Conservation (phyloP, 2,113 vertebrate species). For the Poeciliopsis occidentalis region DNA sequence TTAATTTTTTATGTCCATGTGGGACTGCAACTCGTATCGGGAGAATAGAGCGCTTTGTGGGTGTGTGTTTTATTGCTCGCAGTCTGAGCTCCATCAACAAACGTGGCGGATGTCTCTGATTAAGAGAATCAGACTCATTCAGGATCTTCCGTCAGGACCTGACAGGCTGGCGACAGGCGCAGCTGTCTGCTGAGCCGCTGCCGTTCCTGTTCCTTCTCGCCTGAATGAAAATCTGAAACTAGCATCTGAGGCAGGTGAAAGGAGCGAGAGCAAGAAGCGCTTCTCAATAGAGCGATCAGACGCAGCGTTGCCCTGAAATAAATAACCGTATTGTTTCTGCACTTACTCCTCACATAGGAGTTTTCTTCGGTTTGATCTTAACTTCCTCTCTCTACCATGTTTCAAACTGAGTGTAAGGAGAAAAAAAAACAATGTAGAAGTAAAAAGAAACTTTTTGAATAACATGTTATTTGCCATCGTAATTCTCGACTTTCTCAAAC, state of each 20-base stretch:
- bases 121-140: constrained; percentile 49
- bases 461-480: too few relatives aligned
- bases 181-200: constrained; percentile 32
- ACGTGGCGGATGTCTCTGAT: constrained; percentile 61
- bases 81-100: constrained; percentile 46
- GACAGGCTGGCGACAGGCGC: constrained; percentile 25
- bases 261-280: constrained; percentile 27
- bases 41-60: constrained; percentile 21
- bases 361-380: neutral
- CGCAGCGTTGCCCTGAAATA: neutral
- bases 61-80: constrained; percentile 35
- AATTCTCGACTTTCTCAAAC: too few relatives aligned
- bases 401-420: neutral
- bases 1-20: neutral
- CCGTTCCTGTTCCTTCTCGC: constrained; percentile 3
- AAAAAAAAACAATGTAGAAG: too few relatives aligned
- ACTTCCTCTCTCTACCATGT: neutral
- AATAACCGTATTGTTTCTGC: neutral
- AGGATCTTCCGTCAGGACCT: constrained; percentile 18
- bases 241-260: constrained; percentile 36
- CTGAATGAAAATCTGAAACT: constrained; percentile 42
- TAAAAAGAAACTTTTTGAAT: too few relatives aligned
- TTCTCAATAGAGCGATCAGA: constrained; percentile 31
- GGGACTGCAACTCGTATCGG: neutral
- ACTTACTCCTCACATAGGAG: constrained; percentile 16